Conservation (phyloP, 2,888 invertebrate species). For the Branchinecta sandiegonensis region DNA sequence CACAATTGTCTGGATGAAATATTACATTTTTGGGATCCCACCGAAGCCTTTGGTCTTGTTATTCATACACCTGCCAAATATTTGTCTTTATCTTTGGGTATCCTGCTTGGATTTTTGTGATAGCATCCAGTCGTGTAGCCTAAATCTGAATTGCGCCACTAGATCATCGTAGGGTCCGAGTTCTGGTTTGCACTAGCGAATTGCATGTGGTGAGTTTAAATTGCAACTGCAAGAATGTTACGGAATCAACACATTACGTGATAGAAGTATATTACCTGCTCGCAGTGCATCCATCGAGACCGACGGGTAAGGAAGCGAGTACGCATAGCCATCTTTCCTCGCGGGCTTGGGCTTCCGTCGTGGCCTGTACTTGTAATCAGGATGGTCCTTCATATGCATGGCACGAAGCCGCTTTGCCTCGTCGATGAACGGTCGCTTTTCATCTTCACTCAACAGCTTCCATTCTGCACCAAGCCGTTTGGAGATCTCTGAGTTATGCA, state of each 20-base stretch:
- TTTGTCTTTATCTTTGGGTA: no score
- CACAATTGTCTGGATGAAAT: no score
- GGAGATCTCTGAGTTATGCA: constrained; percentile 93
- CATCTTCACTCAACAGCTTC: constrained; percentile 70
- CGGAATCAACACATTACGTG: no score
- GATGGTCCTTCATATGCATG: constrained; percentile 78
- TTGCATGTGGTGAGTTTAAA: not conserved
- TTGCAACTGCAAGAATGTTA: not conserved
- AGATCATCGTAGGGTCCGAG: no score
- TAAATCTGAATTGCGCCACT: no score
- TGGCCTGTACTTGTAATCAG: constrained; percentile 78
- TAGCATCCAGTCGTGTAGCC: no score
- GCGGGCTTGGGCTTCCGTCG: constrained; percentile 38
- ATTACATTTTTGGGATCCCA: no score
- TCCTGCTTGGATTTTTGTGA: no score
- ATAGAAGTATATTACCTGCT: constrained; percentile 49
- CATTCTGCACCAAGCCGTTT: constrained; percentile 78
- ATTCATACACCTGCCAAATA: no score
- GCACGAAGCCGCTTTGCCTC: constrained; percentile 79
- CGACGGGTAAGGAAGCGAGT: constrained; percentile 80
- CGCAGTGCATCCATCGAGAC: constrained; percentile 75
- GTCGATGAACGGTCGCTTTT: constrained; percentile 86
- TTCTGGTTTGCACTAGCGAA: no score
- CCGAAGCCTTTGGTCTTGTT: no score
- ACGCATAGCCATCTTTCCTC: constrained; percentile 72